Base-by-base conservation (phyloP, 2,113 vertebrate species). In the Labeo rohita region DNA sequence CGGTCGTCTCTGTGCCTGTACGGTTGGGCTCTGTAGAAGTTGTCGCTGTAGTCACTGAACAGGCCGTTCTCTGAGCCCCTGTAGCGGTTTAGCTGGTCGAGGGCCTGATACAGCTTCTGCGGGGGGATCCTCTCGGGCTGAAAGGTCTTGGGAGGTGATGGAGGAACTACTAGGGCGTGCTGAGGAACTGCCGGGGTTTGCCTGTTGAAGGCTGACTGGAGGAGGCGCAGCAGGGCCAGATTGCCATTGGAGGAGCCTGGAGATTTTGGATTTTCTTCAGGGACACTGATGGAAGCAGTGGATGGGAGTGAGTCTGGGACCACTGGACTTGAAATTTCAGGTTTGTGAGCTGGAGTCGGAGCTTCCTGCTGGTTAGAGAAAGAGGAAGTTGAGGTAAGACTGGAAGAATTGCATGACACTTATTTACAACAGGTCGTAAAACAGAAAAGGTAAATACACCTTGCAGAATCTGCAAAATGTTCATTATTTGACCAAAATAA, bases 1-100 rank as follows among this genome's bases (percentile, higher is more conserved):
- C 96, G 94, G 88, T 99, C 97, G 87, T 99, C 97, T 92, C 97
- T 94, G 93, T 99, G 98, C 90, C 95, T 96, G 89, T 98, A 98
- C 0, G 96, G 94, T 93, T 97, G 98, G 80, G 89, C 92, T 84
- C 94, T 96, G 91, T 98, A 98, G 93, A 99, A 98, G 89, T 95
- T 95, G 39, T 99, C 97, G 2, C 95, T 94, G 36, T 98, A 98
- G 94, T 98, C 96, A 77, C 92, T 97, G 89, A 97, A 98, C 72
- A 97, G 91, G 82, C 88, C 96, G 91, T 96, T 95, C 80, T 96
- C 96, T 0, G 95, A 91, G 90, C 95, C 95, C 65, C 90, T 93
- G 65, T 95, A 95, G 91, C 95, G 95, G 93, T 96, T 98, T 90
- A 98, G 90, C 89, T 95, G 95, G 90, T 97, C 95, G 49, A 97